Evolutionary conservation across 2,113 vertebrate species (phyloP).

Genomic region (Vidua chalybeata): DNA sequence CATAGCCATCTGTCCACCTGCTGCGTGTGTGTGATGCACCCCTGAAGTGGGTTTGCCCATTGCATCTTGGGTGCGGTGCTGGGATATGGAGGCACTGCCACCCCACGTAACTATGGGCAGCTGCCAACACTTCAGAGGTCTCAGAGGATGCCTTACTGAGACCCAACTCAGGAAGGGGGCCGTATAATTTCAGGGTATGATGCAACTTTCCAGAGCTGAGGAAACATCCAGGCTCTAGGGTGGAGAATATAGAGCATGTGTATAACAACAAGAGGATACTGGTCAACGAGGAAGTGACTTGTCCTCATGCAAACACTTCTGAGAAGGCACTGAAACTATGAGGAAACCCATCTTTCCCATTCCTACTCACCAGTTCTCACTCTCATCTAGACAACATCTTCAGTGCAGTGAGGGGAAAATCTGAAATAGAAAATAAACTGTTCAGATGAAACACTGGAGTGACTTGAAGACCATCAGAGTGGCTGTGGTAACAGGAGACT

Average conservation of each 20-base stretch:
- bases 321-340: neutral
- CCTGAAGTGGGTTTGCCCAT: neutral
- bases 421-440: neutral
- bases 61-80: rapidly evolving
- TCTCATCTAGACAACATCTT: neutral
- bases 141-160: neutral
- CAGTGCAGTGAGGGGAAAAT: neutral
- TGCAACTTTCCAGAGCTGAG: neutral
- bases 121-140: neutral
- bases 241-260: neutral
- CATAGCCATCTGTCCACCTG: neutral
- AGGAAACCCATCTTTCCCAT: neutral
- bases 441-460: neutral
- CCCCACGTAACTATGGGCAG: neutral
- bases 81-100: neutral
- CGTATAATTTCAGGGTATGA: neutral
- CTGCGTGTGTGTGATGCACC: neutral
- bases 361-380: neutral
- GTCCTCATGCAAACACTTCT: neutral
- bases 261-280: neutral
- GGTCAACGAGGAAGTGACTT: neutral
- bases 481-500: neutral
- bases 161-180: neutral
- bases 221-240: neutral
- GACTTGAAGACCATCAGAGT: neutral